Evolutionary conservation across 1,140 invertebrate genomes (phyloP), one percentile per base, ranked within the genome.

Genomic region (Trichonephila inaurata): DNA sequence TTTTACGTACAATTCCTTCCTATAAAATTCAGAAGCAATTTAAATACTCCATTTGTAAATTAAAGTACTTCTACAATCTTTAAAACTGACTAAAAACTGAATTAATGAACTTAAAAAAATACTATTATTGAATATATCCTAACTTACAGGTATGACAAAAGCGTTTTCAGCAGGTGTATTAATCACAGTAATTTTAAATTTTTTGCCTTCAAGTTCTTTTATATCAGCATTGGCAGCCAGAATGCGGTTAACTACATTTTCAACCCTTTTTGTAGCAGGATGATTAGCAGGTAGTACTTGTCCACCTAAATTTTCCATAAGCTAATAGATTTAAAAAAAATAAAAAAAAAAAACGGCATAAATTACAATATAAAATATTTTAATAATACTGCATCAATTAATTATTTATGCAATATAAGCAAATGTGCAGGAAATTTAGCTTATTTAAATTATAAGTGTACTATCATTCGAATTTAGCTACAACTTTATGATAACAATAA

Each of bases 111-210:
- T 28, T 51, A 10, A 51, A 51, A 51, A 10, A 51, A 51, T 51
- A 12, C 7, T 51, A 51, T 51, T 28, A 81, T 24, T 81, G 28
- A 81, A 81, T 28, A 81, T 21, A 10, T 51, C 10, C 10, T 51
- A 77, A 95, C 95, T 96, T 95, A 97, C 96, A 64, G 97, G 96
- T 87, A 97, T 95, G 69, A 97, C 96, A 95, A 96, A 96, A 8
- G 97, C 96, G 95, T 97, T 97, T 72, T 95, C 95, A 6, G 94
- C 92, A 10, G 95, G 94, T 82, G 92, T 94, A 95, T 96, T 94
- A 18, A 97, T 94, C 89, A 97, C 96, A 89, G 95, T 95, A 40
- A 97, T 94, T 51, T 95, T 95, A 96, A 97, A 97, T 21, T 96
- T 93, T 89, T 95, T 95, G 24, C 96, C 94, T 24, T 95, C 94